Evolutionary conservation across 2,797 vertebrate species (phyloP), one percentile per base, ranked within the genome.

Genomic region (Meda fulgida): DNA sequence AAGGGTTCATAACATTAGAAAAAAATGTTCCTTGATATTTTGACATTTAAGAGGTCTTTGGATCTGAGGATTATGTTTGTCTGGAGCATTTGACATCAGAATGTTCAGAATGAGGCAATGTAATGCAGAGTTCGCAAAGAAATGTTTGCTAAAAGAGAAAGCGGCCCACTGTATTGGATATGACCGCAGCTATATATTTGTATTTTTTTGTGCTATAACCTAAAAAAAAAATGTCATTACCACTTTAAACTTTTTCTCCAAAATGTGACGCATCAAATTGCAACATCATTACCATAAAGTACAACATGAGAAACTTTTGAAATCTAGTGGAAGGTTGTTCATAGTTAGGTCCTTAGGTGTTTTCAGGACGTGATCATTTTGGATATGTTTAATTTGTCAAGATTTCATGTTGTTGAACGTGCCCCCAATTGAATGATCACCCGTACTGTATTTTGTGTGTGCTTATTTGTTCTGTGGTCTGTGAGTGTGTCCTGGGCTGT

Each of bases 381-480:
- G 34, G 11, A 55, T 31, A 7, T 3, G 3, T 75, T 7, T 53
- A 6, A n/a, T 43, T 51, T 31, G 19, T n/a, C 1, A 14, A 19
- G 29, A 5, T 76, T 76, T 58, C 14, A 36, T 38, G 31, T 76
- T 16, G 21, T 76, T 7, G n/a, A 38, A 26, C 5, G 8, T 43
- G 9, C 36, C 76, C 73, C 36, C 29, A 43, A 78, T 80, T 34
- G 34, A 55, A 19, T 18, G 31, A 19, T 71, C 51, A 23, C 34
- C 34, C 2, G 9, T 71, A 40, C 21, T 53, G 7, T 51, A 19
- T 81, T 31, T 81, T 58, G 34, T 2, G 18, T 43, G 34, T 58
- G 23, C 71, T 31, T 85, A 53, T 48, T 48, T 89, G 26, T 88
- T 79, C 19, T 51, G n/a, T 77, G 43, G 63, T 31, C 29, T 48